Percentiles rank a stretch among this genome's conserved stretches.
Evolutionary conservation across 2,113 vertebrate species (phyloP).

Genomic region (Neodon shergylaensis): DNA sequence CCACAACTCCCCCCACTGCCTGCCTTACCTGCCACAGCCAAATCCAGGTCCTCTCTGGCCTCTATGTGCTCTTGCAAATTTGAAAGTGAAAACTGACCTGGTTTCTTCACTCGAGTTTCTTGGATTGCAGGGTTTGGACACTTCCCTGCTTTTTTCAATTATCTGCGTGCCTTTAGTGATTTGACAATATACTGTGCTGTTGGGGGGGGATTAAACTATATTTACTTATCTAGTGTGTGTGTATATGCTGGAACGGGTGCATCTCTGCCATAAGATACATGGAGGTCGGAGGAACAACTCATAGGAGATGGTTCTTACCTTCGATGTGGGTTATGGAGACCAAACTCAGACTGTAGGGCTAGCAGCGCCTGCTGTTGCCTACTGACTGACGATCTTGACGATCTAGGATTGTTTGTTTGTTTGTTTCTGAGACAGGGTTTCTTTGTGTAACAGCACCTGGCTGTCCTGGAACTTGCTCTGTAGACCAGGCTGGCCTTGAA

Average conservation of each 20-base stretch:
- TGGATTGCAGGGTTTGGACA: background rate
- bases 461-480: too few relatives aligned
- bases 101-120: conserved; percentile 10
- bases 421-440: too few relatives aligned
- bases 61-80: background rate
- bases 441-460: too few relatives aligned
- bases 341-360: background rate
- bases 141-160: background rate
- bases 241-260: accelerated
- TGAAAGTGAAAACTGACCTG: conserved; percentile 8
- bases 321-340: background rate
- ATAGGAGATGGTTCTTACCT: background rate
- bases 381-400: background rate
- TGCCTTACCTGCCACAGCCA: background rate
- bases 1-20: background rate
- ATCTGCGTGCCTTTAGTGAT: background rate
- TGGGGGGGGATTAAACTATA: background rate
- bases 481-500: too few relatives aligned
- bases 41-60: background rate
- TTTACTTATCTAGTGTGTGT: too few relatives aligned
- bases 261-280: background rate
- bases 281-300: background rate
- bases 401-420: too few relatives aligned
- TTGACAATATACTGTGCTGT: background rate
- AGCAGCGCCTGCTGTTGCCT: background rate